Conservation (phyloP, 2,113 vertebrate species). For the Cyanoliseus patagonus region DNA sequence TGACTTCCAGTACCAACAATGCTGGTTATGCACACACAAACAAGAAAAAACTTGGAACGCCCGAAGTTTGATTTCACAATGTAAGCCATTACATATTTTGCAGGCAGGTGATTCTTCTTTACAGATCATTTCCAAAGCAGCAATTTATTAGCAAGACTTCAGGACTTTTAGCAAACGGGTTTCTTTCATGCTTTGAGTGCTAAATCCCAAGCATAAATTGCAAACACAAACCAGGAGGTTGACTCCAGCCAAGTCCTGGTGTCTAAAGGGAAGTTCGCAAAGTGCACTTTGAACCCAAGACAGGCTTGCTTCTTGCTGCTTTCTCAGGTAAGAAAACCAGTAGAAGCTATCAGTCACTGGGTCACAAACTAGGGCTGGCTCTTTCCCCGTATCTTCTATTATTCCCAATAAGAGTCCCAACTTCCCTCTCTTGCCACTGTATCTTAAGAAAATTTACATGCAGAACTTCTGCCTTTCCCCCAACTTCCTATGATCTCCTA, state of each 20-base stretch:
- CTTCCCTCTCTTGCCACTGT: background rate
- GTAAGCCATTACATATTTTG: background rate
- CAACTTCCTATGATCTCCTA: background rate
- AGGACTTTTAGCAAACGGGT: background rate
- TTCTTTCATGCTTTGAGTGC: background rate
- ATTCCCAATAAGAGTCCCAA: background rate
- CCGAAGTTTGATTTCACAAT: background rate
- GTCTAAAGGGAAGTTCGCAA: background rate
- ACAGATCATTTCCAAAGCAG: background rate
- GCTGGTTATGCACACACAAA: background rate
- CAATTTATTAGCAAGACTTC: background rate
- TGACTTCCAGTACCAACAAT: background rate
- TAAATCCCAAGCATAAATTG: background rate
- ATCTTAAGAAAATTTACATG: background rate
- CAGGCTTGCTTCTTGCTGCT: background rate
- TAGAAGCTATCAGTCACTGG: background rate
- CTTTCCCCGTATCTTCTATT: background rate
- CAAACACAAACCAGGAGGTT: background rate
- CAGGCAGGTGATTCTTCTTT: background rate
- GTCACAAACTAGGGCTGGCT: background rate
- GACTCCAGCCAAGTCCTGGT: background rate
- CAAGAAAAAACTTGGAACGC: background rate
- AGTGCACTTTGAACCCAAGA: background rate
- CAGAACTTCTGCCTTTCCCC: background rate
- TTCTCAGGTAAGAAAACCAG: slow-evolving; percentile 1